Percentiles rank a stretch among this genome's conserved stretches.
phyloP scores from a whole-genome alignment of 2,113 vertebrate genomes.

The Thamnaconus septentrionalis region DNA sequence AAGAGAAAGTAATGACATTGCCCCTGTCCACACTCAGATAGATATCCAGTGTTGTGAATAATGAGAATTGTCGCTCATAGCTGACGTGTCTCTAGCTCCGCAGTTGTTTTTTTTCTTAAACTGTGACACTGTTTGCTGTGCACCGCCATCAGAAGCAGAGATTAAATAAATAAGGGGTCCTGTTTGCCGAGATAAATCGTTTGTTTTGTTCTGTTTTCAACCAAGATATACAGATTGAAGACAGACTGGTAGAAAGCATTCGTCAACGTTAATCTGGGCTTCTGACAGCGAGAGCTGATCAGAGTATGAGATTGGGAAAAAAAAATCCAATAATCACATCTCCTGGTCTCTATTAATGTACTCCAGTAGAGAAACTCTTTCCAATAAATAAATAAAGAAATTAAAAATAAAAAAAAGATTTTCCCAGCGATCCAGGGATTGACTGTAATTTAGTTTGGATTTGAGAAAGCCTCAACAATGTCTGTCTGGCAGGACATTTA shows the following conservation, averaged over 20 bases:
- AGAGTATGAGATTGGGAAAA: not conserved
- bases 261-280: constrained; percentile 19
- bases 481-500: constrained; percentile 40
- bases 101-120: constrained; percentile 52
- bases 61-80: constrained; percentile 29
- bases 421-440: constrained; percentile 38
- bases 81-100: constrained; percentile 42
- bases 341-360: constrained; percentile 31
- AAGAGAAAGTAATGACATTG: constrained; percentile 72
- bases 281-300: constrained; percentile 8
- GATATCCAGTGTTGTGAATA: constrained; percentile 62
- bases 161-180: not conserved
- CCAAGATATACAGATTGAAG: constrained; percentile 18
- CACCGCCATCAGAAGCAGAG: constrained; percentile 3
- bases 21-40: constrained; percentile 54
- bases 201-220: constrained; percentile 14
- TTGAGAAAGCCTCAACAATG: constrained; percentile 31
- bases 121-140: constrained; percentile 13
- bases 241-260: constrained; percentile 1
- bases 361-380: constrained; percentile 12
- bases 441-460: constrained; percentile 26
- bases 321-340: constrained; percentile 30
- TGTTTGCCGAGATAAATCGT: constrained; percentile 25
- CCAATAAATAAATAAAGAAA: too few species aligned
- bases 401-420: constrained; percentile 33